A percentile compares a stretch with the other conserved stretches of the same genome.
These are phyloP conservation scores for Synanthedon formicaeformis DNA, from an alignment of 2,888 invertebrate species.

Conservation along the genomic window DNA sequence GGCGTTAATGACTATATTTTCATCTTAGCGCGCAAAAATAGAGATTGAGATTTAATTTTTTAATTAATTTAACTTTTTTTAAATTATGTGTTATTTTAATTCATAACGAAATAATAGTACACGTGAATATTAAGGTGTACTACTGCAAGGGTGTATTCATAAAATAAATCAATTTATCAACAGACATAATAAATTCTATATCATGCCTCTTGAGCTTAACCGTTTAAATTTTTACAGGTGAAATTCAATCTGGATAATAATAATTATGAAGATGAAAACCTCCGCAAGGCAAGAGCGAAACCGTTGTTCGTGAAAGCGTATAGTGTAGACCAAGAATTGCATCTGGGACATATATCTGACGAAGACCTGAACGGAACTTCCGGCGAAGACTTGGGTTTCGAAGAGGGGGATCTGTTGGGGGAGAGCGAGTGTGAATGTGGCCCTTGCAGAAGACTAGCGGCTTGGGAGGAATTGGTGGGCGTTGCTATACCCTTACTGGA, in stretches of 20 bases:
- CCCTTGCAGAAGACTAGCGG: slow-evolving; percentile 43
- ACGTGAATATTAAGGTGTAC: no score
- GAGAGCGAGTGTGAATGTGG: slow-evolving; percentile 47
- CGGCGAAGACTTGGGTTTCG: slow-evolving; percentile 53
- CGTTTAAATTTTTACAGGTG: slow-evolving; percentile 23
- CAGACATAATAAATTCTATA: no score
- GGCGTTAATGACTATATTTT: no score
- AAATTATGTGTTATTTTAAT: no score
- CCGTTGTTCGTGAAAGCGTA: slow-evolving; percentile 18
- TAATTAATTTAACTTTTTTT: no score
- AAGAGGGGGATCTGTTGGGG: slow-evolving; percentile 38
- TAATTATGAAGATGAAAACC: slow-evolving; percentile 17
- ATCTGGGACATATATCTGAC: slow-evolving; percentile 17
- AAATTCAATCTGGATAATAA: slow-evolving; percentile 40
- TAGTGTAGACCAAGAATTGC: slow-evolving; percentile 32
- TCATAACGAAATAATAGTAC: no score
- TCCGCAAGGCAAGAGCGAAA: slow-evolving; percentile 5
- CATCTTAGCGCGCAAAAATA: no score
- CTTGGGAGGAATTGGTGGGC: slow-evolving; percentile 82
- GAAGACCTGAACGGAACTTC: slow-evolving; percentile 25
- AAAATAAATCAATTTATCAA: no score
- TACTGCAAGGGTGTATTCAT: no score
- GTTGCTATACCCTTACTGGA: slow-evolving; percentile 81
- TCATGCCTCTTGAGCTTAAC: background rate
- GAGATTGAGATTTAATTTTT: no score